Percentiles rank a stretch among this genome's conserved stretches.
phyloP scores from a whole-genome alignment of 2,113 vertebrate species.

The Chaetodon auriga region DNA sequence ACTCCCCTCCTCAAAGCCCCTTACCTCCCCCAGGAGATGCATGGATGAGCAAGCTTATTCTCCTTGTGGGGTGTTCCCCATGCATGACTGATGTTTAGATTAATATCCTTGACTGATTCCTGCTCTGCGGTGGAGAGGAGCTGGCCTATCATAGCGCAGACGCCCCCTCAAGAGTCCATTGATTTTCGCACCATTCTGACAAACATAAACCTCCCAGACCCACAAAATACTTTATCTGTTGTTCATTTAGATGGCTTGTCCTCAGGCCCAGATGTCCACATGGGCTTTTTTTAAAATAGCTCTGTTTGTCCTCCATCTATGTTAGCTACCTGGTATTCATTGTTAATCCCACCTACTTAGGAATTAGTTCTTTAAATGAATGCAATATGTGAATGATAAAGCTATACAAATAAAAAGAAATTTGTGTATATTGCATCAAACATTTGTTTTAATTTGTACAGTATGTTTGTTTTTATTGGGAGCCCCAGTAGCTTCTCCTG shows the following conservation, averaged over 20 bases:
- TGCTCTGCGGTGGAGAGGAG: conserved; percentile 57
- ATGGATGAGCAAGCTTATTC: conserved; percentile 80
- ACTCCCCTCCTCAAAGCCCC: conserved; percentile 39
- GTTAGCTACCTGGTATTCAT: conserved; percentile 6
- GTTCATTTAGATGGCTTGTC: conserved; percentile 50
- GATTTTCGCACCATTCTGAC: conserved; percentile 70
- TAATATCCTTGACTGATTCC: conserved; percentile 81
- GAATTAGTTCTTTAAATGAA: conserved; percentile 23
- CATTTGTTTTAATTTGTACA: neutral
- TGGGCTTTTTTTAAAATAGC: conserved; percentile 14
- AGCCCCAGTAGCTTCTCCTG: neutral
- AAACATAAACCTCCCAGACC: conserved; percentile 60
- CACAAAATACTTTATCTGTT: conserved; percentile 53
- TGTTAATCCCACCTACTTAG: neutral
- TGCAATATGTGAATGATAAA: neutral
- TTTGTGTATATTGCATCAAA: neutral
- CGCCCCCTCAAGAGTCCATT: conserved; percentile 68
- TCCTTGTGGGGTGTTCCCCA: conserved; percentile 81
- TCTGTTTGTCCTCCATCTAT: neutral
- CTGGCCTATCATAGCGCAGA: conserved; percentile 59
- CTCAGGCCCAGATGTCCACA: conserved; percentile 26
- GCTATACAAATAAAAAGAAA: neutral
- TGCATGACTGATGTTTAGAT: conserved; percentile 83
- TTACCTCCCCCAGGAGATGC: conserved; percentile 67
- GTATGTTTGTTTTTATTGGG: conserved; percentile 4